These are phyloP conservation scores for Sciurus niger DNA, from an alignment of 2,113 vertebrate genomes.

Conservation along the genomic window DNA sequence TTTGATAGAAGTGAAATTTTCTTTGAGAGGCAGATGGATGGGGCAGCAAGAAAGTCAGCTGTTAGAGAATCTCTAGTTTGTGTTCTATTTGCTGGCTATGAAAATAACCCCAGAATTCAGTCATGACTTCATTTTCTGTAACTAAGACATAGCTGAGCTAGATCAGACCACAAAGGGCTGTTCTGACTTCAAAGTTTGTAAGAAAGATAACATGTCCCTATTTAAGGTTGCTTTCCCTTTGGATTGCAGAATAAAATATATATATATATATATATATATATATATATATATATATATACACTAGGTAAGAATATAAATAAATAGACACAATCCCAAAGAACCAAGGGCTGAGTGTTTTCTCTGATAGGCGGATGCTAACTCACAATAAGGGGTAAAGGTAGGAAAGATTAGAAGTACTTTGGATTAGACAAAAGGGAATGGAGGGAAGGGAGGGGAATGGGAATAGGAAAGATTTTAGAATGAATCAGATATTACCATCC, in stretches of 20 bases:
- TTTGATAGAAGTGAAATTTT: not conserved
- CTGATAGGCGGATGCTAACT: too few species aligned
- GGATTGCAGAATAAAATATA: not conserved
- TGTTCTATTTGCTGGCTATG: not conserved
- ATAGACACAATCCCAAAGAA: too few species aligned
- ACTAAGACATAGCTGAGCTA: not conserved
- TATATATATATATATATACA: not conserved
- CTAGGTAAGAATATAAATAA: not conserved
- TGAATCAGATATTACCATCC: too few species aligned
- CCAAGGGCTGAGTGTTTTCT: too few species aligned
- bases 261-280: not conserved
- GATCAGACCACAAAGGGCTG: not conserved
- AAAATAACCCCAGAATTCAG: conserved; percentile 9
- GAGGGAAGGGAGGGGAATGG: too few species aligned
- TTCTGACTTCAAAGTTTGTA: not conserved
- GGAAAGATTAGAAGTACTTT: too few species aligned
- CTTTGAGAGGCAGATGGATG: not conserved
- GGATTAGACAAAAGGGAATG: too few species aligned
- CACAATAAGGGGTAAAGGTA: too few species aligned
- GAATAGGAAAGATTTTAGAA: too few species aligned
- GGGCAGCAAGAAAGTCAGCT: not conserved
- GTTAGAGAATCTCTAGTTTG: not conserved
- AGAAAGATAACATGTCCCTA: not conserved
- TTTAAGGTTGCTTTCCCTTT: not conserved
- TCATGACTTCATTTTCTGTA: not conserved